Base-by-base conservation (phyloP, 1,140 invertebrate species). In the Eubasilissa regina region DNA sequence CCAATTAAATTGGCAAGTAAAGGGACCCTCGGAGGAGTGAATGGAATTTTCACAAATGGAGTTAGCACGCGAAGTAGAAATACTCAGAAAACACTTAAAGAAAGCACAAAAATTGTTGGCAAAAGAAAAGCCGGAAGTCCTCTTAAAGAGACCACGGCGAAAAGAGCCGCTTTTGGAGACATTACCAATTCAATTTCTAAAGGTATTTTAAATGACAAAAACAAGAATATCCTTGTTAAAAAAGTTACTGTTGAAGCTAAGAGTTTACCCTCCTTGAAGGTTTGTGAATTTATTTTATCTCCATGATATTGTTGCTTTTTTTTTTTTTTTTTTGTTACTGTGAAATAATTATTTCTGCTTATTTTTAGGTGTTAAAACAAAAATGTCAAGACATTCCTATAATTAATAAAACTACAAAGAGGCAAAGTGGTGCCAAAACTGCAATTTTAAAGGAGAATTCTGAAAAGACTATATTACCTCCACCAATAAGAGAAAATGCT, bases 101-200 rank as follows among this genome's bases (percentile, higher is more conserved):
- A 84, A 15, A 56, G 68, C 11, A 87, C 86, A 83, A 87, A 89
- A 78, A 55, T 85, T 6, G 84, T 88, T 51, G 80, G 84, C 4
- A 89, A 92, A 84, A 85, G 91, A 84, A 91, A 92, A 88, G 91
- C 91, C 11, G 90, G 90, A 78, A 91, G 90, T 77, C 91, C 91
- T 12, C 81, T 89, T 21, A 91, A 91, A 86, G 90, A 91, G 84
- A 84, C 85, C 75, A 88, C 85, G 12, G 89, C 87, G 4, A 95
- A 95, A 85, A 88, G 94, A 84, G 92, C 92, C 74, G 94, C 93
- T 1, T 92, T 96, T 83, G 93, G 93, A 80, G 94, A 96, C 84
- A 91, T 95, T 62, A 95, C 94, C 4, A 95, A 95, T 89, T 93
- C 88, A 74, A 87, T 87, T 78, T 85, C 85, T 82, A 90, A 89